phyloP scores from a whole-genome alignment of 2,888 invertebrate genomes.

The Synergus laeviventris region DNA sequence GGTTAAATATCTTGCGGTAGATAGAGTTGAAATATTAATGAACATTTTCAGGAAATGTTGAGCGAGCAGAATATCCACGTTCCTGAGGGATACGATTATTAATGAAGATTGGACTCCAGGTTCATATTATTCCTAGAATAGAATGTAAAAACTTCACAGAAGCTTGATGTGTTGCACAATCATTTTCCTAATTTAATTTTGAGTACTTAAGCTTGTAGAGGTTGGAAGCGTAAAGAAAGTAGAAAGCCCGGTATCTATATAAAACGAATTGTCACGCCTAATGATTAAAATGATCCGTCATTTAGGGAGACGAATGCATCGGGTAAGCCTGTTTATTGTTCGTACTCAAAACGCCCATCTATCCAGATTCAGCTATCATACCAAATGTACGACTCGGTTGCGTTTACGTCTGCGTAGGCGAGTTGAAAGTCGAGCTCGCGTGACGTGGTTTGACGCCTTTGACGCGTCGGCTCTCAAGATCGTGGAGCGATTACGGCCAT shows the following conservation, averaged over 20 bases:
- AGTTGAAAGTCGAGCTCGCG: constrained; percentile 32
- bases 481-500: constrained; percentile 28
- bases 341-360: neutral
- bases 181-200: neutral
- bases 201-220: neutral
- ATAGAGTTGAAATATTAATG: no score
- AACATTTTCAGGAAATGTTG: no score
- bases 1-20: neutral
- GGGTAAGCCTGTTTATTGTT: neutral
- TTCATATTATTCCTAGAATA: no score
- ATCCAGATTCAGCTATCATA: neutral
- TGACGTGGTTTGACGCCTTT: constrained; percentile 38
- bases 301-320: neutral
- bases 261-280: neutral
- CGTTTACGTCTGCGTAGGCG: constrained; percentile 18
- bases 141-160: neutral
- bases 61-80: no score
- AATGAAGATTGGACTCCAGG: neutral
- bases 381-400: neutral
- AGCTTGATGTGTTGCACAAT: neutral
- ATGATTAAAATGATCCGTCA: neutral
- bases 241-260: neutral
- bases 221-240: neutral
- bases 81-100: neutral
- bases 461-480: constrained; percentile 35